phyloP scores from a whole-genome alignment of 2,113 vertebrate species.

The Puma concolor region DNA sequence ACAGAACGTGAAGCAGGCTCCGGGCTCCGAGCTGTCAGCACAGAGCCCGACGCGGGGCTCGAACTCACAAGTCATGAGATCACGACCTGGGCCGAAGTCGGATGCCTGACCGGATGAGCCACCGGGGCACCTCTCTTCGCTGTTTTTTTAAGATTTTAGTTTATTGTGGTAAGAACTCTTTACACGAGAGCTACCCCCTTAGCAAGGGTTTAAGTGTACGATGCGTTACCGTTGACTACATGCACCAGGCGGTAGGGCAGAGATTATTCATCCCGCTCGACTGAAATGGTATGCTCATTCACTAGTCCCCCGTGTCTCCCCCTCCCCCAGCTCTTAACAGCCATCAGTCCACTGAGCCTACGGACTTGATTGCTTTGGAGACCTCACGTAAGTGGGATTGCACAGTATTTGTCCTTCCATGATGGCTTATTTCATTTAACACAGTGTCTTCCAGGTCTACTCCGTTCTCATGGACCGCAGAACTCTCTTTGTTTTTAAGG shows the following conservation, averaged over 20 bases:
- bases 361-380: too few relatives aligned
- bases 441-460: too few relatives aligned
- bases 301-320: too few relatives aligned
- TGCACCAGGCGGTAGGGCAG: neutral
- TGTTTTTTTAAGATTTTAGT: neutral
- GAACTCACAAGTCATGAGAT: too few relatives aligned
- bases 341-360: neutral
- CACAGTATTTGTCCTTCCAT: neutral
- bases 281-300: neutral
- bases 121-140: neutral
- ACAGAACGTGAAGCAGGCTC: too few relatives aligned
- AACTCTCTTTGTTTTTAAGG: neutral
- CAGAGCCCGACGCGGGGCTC: too few relatives aligned
- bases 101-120: too few relatives aligned
- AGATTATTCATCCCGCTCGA: neutral
- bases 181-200: neutral
- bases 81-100: too few relatives aligned
- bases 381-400: neutral
- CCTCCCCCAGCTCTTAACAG: neutral
- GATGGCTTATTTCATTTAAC: neutral
- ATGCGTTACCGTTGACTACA: neutral
- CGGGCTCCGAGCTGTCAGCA: too few relatives aligned
- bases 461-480: neutral
- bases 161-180: neutral
- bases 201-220: neutral